Evolutionary conservation across 2,797 vertebrate species (phyloP).

Genomic region (Amphiprion clarkii): DNA sequence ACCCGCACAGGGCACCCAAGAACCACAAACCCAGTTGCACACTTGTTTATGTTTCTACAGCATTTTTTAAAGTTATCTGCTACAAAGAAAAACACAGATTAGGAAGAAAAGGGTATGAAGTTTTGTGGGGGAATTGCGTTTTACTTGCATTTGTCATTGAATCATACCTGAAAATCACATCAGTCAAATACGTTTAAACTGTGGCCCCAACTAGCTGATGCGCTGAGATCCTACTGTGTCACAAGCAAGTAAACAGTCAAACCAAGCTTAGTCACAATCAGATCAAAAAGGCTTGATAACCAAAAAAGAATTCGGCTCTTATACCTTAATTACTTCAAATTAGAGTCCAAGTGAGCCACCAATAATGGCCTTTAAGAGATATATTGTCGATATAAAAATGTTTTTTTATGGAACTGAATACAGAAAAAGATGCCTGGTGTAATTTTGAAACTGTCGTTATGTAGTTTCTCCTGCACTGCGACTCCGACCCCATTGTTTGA

Average conservation of each 20-base stretch:
- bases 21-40: constrained; percentile 35
- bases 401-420: no score
- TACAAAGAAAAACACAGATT: constrained; percentile 18
- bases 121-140: constrained; percentile 3
- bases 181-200: background rate
- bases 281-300: no score
- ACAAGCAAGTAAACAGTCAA: constrained; percentile 26
- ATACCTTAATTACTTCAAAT: constrained; percentile 2
- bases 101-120: background rate
- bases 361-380: no score
- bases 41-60: constrained; percentile 11
- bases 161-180: background rate
- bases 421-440: no score
- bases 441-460: no score
- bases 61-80: constrained; percentile 18
- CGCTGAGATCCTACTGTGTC: background rate
- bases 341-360: no score
- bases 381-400: no score
- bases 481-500: no score
- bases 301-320: constrained; percentile 6
- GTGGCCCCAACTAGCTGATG: background rate
- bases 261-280: background rate
- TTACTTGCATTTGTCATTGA: constrained; percentile 1
- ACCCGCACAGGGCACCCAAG: constrained; percentile 38
- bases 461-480: no score